Percentiles rank a stretch among this genome's conserved stretches.
Evolutionary conservation across 1,140 invertebrate genomes (phyloP).

Genomic region (Mesaphorura yosii): DNA sequence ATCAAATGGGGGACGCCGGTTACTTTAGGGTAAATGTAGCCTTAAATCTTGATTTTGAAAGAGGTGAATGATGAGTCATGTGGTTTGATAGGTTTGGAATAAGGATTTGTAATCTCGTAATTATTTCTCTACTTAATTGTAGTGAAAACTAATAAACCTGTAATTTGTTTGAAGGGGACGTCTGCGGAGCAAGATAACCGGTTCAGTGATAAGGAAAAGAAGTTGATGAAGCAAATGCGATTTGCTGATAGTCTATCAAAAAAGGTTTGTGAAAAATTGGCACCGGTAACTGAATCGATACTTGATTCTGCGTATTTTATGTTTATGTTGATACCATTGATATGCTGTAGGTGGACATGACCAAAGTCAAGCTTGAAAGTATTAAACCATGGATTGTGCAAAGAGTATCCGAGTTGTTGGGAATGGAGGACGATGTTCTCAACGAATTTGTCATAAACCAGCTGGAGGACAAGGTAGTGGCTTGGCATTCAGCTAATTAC

Average conservation of each 20-base stretch:
- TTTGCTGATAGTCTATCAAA: conserved; percentile 83
- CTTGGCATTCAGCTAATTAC: not conserved
- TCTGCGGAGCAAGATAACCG: conserved; percentile 96
- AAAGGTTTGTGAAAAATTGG: conserved; percentile 51
- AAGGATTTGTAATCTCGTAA: not conserved
- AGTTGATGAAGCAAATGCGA: conserved; percentile 96
- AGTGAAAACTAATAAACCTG: not conserved
- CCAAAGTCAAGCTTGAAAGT: conserved; percentile 93
- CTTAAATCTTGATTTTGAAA: no score
- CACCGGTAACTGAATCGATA: conserved; percentile 2
- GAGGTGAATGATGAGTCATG: not conserved
- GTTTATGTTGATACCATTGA: conserved; percentile 12
- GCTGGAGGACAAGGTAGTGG: conserved; percentile 78
- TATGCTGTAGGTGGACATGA: conserved; percentile 81
- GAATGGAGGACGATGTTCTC: conserved; percentile 95
- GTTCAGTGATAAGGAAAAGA: conserved; percentile 98
- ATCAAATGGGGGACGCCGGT: conserved; percentile 40
- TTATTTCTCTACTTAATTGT: not conserved
- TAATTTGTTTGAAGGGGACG: conserved; percentile 60
- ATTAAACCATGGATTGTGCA: conserved; percentile 98
- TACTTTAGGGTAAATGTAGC: conserved; percentile 43
- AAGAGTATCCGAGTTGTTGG: conserved; percentile 86
- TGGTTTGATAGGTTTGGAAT: not conserved
- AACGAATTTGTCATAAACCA: conserved; percentile 99
- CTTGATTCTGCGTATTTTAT: not conserved